These are phyloP conservation scores for Nannoperca obscura DNA, from an alignment of 2,797 vertebrate genomes.

Conservation along the genomic window DNA sequence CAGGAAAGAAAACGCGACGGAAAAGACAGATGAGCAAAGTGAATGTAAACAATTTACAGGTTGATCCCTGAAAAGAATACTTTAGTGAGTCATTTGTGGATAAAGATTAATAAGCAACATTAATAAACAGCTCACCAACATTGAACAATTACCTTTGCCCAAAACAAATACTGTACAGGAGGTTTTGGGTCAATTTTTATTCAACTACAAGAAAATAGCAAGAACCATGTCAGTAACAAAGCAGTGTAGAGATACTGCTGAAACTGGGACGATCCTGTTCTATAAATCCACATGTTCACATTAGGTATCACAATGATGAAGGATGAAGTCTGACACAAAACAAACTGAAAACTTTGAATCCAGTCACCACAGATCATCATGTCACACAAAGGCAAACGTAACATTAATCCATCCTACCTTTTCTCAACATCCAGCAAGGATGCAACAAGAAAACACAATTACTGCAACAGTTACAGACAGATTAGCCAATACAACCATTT, in stretches of 20 bases:
- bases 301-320: slow-evolving; percentile 12
- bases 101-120: not conserved
- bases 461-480: slow-evolving; percentile 64
- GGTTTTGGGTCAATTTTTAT: not conserved
- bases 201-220: not conserved
- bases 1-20: not conserved
- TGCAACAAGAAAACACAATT: slow-evolving; percentile 76
- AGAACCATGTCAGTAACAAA: not conserved
- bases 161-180: slow-evolving; percentile 12
- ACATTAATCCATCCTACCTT: slow-evolving; percentile 72
- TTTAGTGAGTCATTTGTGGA: not conserved
- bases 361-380: slow-evolving; percentile 24
- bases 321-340: slow-evolving; percentile 10
- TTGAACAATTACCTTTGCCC: not conserved
- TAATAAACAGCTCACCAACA: not conserved
- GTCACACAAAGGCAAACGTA: slow-evolving; percentile 54
- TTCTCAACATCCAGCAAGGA: slow-evolving; percentile 78
- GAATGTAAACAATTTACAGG: not conserved
- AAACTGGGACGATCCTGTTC: not conserved
- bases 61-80: not conserved
- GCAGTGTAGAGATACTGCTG: not conserved
- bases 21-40: not conserved
- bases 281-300: not conserved
- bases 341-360: slow-evolving; percentile 3
- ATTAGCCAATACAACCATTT: slow-evolving; percentile 54